Conservation (phyloP, 1,140 invertebrate genomes). For the Diprion similis region DNA sequence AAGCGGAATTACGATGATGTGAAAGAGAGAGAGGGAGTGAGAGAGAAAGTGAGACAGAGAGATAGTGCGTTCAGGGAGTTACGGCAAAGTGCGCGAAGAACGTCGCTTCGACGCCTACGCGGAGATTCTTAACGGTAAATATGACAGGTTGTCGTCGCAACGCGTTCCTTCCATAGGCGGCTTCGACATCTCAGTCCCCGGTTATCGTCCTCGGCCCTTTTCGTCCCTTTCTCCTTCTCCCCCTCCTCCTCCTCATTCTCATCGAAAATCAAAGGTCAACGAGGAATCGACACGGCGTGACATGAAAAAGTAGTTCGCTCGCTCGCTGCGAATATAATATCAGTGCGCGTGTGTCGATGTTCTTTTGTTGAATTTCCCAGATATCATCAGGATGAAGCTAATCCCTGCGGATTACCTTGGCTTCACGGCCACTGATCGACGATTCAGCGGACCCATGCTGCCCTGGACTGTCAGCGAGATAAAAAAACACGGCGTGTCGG, state of each 20-base stretch:
- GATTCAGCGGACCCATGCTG: slow-evolving; percentile 79
- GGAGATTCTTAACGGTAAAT: slow-evolving; percentile 9
- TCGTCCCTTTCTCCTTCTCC: not conserved
- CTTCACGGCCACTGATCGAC: slow-evolving; percentile 75
- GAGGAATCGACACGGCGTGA: no score
- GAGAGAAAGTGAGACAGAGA: not conserved
- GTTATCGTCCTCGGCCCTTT: not conserved
- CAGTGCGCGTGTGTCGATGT: no score
- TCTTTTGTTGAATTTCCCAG: no score
- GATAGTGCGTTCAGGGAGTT: not conserved
- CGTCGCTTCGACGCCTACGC: no score
- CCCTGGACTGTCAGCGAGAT: slow-evolving; percentile 76
- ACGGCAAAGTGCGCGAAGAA: no score
- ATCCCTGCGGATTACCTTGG: slow-evolving; percentile 75
- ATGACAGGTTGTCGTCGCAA: not conserved
- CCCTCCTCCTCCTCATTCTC: not conserved
- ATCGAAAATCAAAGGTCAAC: not conserved
- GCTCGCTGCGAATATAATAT: no score
- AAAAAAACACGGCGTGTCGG: slow-evolving; percentile 62
- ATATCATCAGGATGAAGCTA: slow-evolving; percentile 65
- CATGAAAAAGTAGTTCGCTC: no score
- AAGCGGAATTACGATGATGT: not conserved
- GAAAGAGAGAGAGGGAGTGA: not conserved
- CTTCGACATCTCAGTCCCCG: not conserved
- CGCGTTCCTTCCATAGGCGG: not conserved